Base-by-base conservation (phyloP, 2,888 invertebrate species). In the Criorhina ranunculi region DNA sequence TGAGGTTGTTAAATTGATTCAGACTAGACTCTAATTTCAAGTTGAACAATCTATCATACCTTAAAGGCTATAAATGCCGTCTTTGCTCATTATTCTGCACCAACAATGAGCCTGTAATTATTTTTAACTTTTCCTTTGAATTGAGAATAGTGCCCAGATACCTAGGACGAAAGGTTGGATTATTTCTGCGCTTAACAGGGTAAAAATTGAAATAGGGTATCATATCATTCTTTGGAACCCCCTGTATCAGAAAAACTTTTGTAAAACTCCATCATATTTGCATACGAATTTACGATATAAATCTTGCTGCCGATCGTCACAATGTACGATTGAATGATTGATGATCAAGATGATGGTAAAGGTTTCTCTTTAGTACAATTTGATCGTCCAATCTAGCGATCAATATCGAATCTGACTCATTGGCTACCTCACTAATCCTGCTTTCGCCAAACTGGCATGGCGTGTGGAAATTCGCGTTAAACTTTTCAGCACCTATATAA, bases 321-420 rank as follows among this genome's bases (percentile, higher is more conserved):
- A n/a, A n/a, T 64, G 29, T 17, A 59, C 42, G 15, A 15, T 19
- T 37, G 8, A 31, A 55, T 64, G 70, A 79, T 69, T 66, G 72
- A 57, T 72, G 31, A 44, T 40, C 31, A 33, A 19, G 57, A 53
- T 67, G 35, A 59, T 60, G 40, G 29, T 53, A 5, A 60, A 44
- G 44, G 31, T 80, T 81, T 81, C 81, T 59, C 66, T 70, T 69
- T 35, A 17, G 12, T 81, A 75, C 66, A 66, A 72, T 79, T 66
- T 60, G 31, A 51, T 67, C 19, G 44, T 9, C 19, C 12, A 53
- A n/a, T 51, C n/a, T 17, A 44, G 29, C 35, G 15, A 72, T 46
- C 46, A 15, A 1, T 8, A 60, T 72, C 53, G 44, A 60, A 72
- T 82, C 59, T 31, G 31, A 60, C 17, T 40, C 44, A 67, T 73